Percentiles rank a stretch among this genome's conserved stretches.
Evolutionary conservation across 2,888 invertebrate genomes (phyloP).

Genomic region (Cantharis nigra): DNA sequence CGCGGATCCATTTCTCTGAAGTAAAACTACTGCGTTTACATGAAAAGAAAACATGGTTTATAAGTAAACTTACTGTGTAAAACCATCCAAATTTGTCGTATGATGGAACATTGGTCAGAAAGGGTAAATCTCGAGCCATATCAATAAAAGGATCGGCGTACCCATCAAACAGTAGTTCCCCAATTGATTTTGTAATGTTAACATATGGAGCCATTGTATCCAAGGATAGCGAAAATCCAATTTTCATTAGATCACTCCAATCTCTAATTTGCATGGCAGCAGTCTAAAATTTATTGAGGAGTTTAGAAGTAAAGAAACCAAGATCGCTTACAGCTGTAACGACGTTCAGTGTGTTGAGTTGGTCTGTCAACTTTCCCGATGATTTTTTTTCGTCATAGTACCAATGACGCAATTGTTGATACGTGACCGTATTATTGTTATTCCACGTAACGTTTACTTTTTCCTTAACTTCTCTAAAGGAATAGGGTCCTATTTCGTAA

Average conservation of each 20-base stretch:
- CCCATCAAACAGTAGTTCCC: constrained; percentile 78
- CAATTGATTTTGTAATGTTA: constrained; percentile 65
- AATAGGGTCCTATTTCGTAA: constrained; percentile 65
- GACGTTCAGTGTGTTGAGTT: constrained; percentile 74
- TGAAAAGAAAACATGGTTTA: not conserved
- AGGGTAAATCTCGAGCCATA: constrained; percentile 64
- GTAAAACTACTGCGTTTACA: constrained; percentile 37
- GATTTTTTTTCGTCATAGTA: constrained; percentile 69
- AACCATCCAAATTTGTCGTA: constrained; percentile 88
- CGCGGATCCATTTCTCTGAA: constrained; percentile 75
- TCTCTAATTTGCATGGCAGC: constrained; percentile 64
- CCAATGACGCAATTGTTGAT: constrained; percentile 69
- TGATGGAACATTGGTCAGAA: constrained; percentile 58
- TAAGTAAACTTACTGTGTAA: constrained; percentile 62
- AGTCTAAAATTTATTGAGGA: constrained; percentile 55
- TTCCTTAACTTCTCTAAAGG: constrained; percentile 68
- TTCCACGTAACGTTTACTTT: constrained; percentile 78
- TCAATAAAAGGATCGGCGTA: constrained; percentile 76
- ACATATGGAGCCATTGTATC: constrained; percentile 61
- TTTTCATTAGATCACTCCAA: constrained; percentile 63
- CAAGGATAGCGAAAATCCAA: constrained; percentile 64
- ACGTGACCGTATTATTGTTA: constrained; percentile 74
- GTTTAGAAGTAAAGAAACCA: not conserved
- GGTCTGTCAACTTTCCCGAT: constrained; percentile 70
- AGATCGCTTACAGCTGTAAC: constrained; percentile 71